Base-by-base conservation (phyloP, 2,888 invertebrate genomes). In the Cataglyphis rosenhaueri region DNA sequence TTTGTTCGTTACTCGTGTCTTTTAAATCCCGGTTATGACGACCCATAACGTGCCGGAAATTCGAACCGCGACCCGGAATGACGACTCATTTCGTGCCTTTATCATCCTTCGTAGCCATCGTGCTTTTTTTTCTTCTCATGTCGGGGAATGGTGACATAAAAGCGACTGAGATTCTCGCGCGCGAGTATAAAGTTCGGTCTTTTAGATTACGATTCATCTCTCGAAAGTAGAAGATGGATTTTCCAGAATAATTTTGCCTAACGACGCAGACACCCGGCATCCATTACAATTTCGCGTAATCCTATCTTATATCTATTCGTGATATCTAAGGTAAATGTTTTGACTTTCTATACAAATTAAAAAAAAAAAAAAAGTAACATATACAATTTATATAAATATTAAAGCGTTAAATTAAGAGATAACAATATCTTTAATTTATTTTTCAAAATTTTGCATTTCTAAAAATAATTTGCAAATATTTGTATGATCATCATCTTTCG, bases 1-100 rank as follows among this genome's bases (percentile, higher is more conserved):
- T 88, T 88, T 64, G 81, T 88, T 88, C 83, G 85, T 85, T 86
- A 84, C 81, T 25, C 55, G 81, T 66, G 85, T 78, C 87, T 84
- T 81, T 78, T 86, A 85, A 89, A 87, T 86, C 83, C 83, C 73
- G 57, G 73, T 88, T 87, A 86, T 85, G 87, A 88, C 68, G 59
- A 65, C 59, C 65, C 66, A 81, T 83, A 86, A 87, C 83, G 82
- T 62, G 66, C 38, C 82, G 85, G 86, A 86, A 86, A 84, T 84
- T 84, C 84, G 86, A 88, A 75, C 79, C 64, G 83, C 48, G 61
- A 52, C 61, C 44, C 62, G 21, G 66, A 64, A 66, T 66, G 73
- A 66, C 83, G 65, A 65, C 66, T 61, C 79, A 62, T 61, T 64
- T 64, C 61, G 68, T 70, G 78, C 32, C 48, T 84, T 82, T 86